Evolutionary conservation across 2,797 vertebrate genomes (phyloP).

Genomic region (Oreochromis mossambicus): DNA sequence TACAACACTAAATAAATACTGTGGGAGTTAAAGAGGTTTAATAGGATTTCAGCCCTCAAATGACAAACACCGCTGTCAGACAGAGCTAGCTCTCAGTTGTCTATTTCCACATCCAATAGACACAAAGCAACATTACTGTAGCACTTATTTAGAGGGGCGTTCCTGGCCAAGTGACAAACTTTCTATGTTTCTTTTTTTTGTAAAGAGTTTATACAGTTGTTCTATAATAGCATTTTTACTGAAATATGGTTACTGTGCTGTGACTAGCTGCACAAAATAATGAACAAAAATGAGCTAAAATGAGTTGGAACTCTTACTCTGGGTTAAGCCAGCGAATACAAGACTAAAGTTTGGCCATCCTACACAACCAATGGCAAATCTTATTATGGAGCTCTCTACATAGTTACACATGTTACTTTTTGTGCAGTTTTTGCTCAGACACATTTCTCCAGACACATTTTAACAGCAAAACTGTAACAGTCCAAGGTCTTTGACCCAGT

Average conservation of each 20-base stretch:
- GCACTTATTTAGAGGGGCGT: not conserved
- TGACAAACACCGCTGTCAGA: not conserved
- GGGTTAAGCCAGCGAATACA: not conserved
- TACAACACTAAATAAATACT: slow-evolving; percentile 49
- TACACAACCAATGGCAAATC: not conserved
- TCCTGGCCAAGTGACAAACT: not conserved
- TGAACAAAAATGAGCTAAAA: no score
- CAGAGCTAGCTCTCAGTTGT: not conserved
- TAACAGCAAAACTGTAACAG: not conserved
- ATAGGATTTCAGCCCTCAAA: slow-evolving; percentile 9
- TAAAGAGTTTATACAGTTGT: not conserved
- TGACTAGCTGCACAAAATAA: not conserved
- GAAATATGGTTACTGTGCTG: not conserved
- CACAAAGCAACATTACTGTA: not conserved
- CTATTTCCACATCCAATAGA: not conserved
- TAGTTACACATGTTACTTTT: not conserved
- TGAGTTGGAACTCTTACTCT: not conserved
- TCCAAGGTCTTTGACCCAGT: not conserved
- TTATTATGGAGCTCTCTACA: not conserved
- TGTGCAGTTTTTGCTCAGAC: not conserved
- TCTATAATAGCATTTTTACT: not conserved
- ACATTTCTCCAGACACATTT: not conserved
- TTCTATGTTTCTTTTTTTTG: not conserved
- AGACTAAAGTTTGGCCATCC: not conserved
- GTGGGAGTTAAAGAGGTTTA: not conserved